Evolutionary conservation across 2,888 invertebrate genomes (phyloP).

Genomic region (Chrysolina haemoptera): DNA sequence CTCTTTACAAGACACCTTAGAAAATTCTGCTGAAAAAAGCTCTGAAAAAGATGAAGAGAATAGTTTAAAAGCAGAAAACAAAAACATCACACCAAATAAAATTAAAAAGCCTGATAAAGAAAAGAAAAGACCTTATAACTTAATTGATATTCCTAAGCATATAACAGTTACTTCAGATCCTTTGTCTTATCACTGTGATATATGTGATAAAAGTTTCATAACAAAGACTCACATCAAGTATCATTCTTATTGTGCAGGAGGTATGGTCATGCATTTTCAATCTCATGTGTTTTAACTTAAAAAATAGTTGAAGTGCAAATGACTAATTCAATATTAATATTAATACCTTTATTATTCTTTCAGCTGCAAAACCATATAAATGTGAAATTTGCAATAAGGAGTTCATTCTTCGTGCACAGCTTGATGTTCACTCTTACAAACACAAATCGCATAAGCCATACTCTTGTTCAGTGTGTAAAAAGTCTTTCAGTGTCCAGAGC

Average conservation of each 20-base stretch:
- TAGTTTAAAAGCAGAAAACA: conserved; percentile 31
- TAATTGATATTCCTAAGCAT: conserved; percentile 60
- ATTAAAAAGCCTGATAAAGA: conserved; percentile 32
- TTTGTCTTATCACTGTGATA: conserved; percentile 75
- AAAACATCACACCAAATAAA: conserved; percentile 24
- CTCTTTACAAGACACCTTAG: conserved; percentile 5
- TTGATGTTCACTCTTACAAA: conserved; percentile 80
- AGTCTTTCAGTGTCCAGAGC: conserved; percentile 79
- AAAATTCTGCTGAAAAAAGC: neutral
- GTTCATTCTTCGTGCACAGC: conserved; percentile 81
- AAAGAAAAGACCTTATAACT: conserved; percentile 39
- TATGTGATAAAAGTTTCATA: conserved; percentile 79
- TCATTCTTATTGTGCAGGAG: conserved; percentile 76
- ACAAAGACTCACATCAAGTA: conserved; percentile 79
- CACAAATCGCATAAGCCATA: conserved; percentile 77
- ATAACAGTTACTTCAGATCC: conserved; percentile 68
- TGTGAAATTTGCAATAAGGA: conserved; percentile 73
- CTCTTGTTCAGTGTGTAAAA: conserved; percentile 77
- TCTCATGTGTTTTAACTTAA: neutral
- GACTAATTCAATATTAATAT: neutral
- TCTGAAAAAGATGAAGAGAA: conserved; percentile 19
- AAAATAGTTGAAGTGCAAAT: neutral
- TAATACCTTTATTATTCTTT: conserved; percentile 41
- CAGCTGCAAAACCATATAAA: conserved; percentile 70
- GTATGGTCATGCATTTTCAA: conserved; percentile 52